These are phyloP conservation scores for Poecilia latipinna DNA, from an alignment of 2,113 vertebrate genomes.

Conservation along the genomic window DNA sequence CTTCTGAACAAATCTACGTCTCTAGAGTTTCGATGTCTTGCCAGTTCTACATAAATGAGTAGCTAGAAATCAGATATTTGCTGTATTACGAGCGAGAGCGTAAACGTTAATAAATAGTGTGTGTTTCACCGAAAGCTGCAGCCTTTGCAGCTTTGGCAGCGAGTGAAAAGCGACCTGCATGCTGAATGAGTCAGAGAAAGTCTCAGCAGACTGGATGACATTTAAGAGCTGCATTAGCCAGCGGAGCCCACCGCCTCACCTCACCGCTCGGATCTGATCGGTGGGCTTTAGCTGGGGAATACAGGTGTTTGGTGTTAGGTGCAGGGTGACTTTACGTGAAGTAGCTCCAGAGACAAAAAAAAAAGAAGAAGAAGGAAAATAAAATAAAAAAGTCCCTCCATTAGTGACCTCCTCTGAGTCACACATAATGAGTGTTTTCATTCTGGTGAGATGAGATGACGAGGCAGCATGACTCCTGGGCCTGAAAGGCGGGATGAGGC, in stretches of 20 bases:
- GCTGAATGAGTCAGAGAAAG: conserved; percentile 37
- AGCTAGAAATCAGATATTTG: background rate
- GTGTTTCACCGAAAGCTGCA: conserved; percentile 16
- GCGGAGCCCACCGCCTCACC: conserved; percentile 42
- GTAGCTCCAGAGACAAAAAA: conserved; percentile 62
- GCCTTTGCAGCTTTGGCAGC: conserved; percentile 8
- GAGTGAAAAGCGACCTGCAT: conserved; percentile 28
- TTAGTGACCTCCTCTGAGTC: conserved; percentile 72
- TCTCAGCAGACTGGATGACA: conserved; percentile 55
- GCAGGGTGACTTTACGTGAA: conserved; percentile 54
- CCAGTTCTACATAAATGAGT: background rate
- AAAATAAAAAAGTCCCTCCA: conserved; percentile 30
- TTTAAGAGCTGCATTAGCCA: conserved; percentile 47
- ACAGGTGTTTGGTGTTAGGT: conserved; percentile 66
- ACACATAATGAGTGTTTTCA: conserved; percentile 71
- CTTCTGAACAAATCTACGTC: background rate
- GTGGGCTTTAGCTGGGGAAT: conserved; percentile 51
- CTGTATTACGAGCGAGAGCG: background rate
- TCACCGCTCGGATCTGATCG: conserved; percentile 36
- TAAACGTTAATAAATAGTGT: conserved; percentile 2
- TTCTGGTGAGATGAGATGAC: conserved; percentile 62
- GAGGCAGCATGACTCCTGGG: conserved; percentile 58
- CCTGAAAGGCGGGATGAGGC: conserved; percentile 46
- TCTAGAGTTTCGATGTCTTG: background rate
- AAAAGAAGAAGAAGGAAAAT: background rate